These are phyloP conservation scores for Amblyornis subalaris DNA, from an alignment of 2,113 vertebrate species.

Conservation along the genomic window DNA sequence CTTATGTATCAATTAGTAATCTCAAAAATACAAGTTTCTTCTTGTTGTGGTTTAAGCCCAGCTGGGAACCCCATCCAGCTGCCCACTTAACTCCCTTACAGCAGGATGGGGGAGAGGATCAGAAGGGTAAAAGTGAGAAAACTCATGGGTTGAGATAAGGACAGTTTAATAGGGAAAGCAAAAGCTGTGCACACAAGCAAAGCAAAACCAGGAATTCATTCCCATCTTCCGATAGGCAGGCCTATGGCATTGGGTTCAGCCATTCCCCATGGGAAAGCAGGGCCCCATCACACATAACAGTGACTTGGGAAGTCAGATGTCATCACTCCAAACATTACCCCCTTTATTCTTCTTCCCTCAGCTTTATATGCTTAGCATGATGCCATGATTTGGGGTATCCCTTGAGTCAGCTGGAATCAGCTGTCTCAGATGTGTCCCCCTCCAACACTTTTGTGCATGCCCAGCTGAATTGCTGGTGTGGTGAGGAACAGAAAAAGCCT, in stretches of 20 bases:
- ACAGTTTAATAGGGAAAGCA: background rate
- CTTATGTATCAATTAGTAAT: background rate
- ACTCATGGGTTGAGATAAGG: background rate
- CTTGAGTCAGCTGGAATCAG: background rate
- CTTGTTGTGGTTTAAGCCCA: background rate
- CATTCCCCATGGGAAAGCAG: background rate
- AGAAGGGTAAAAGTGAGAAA: background rate
- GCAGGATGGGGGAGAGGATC: too few relatives aligned
- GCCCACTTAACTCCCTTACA: background rate
- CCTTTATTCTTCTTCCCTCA: background rate
- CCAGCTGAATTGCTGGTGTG: fast-evolving
- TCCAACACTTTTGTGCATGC: background rate
- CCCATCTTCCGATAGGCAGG: background rate
- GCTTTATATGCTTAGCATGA: background rate
- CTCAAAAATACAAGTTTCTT: background rate
- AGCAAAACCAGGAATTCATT: background rate
- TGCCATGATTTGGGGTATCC: background rate
- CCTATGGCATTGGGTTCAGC: background rate
- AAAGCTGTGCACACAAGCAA: background rate
- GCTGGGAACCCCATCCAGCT: background rate
- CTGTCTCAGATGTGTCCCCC: background rate
- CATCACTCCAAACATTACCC: background rate
- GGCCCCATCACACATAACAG: background rate
- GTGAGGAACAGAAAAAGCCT: background rate
- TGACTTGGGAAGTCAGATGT: background rate